A percentile compares a stretch with the other conserved stretches of the same genome.
These are phyloP conservation scores for Nothocercus nigrocapillus DNA, from an alignment of 2,113 vertebrate genomes.

Conservation along the genomic window DNA sequence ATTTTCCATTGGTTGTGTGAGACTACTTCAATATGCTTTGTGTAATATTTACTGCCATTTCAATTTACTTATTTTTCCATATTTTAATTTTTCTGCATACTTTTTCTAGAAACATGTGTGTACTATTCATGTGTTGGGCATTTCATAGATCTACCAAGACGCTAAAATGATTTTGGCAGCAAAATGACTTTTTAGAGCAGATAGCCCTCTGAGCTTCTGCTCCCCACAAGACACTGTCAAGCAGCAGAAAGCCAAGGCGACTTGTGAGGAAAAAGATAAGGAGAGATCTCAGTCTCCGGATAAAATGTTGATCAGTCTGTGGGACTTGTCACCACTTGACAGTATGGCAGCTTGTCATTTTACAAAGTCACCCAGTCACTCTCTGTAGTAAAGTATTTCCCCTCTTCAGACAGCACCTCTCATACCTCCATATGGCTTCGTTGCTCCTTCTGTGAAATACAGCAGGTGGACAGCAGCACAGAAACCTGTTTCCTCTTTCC, in stretches of 20 bases:
- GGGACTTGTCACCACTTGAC: background rate
- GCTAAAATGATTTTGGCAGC: background rate
- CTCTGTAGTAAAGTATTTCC: background rate
- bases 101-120: background rate
- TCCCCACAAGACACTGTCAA: background rate
- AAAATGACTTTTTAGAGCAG: background rate
- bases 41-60: background rate
- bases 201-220: rapidly evolving
- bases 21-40: background rate
- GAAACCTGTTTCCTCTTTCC: background rate
- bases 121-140: background rate
- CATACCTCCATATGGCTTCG: rapidly evolving
- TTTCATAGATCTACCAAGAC: background rate
- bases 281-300: background rate
- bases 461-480: background rate
- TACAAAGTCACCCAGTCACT: background rate
- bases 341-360: background rate
- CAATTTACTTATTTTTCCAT: background rate
- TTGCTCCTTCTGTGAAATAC: background rate
- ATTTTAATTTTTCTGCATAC: background rate
- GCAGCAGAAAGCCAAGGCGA: background rate
- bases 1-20: background rate
- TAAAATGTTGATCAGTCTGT: background rate
- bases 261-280: background rate
- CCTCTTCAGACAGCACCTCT: background rate